Percentiles rank a stretch among this genome's conserved stretches.
These are phyloP conservation scores for Pipa parva DNA, from an alignment of 2,113 vertebrate genomes.

Conservation along the genomic window DNA sequence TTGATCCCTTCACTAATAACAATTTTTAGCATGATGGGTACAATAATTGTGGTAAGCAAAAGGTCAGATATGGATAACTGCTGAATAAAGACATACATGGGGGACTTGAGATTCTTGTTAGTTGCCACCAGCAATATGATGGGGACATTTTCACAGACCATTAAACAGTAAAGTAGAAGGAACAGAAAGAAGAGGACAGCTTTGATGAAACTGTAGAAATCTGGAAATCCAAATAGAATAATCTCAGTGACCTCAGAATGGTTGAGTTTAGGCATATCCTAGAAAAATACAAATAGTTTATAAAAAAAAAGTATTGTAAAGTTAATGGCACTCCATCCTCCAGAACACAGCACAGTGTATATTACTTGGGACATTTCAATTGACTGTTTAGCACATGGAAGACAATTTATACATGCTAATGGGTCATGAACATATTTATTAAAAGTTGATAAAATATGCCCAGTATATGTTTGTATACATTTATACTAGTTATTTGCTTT, in stretches of 20 bases:
- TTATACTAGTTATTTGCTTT: too few species aligned
- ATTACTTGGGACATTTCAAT: too few species aligned
- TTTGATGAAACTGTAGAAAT: background rate
- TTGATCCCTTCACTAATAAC: background rate
- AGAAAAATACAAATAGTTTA: too few species aligned
- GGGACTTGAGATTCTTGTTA: background rate
- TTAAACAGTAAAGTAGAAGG: background rate
- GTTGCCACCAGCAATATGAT: background rate
- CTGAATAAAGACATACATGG: slow-evolving; percentile 15
- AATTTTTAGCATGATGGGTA: background rate
- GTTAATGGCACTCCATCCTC: too few species aligned
- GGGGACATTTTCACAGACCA: slow-evolving; percentile 12
- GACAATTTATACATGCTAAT: too few species aligned
- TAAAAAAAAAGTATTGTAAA: too few species aligned
- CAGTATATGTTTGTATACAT: too few species aligned
- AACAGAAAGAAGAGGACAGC: background rate
- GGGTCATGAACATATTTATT: too few species aligned
- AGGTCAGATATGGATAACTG: slow-evolving; percentile 13
- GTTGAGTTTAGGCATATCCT: too few species aligned
- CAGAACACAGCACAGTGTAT: too few species aligned
- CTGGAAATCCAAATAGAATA: slow-evolving; percentile 20
- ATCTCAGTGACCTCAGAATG: background rate
- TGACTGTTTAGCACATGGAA: too few species aligned
- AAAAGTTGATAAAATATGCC: too few species aligned
- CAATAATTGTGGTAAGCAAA: background rate